Conservation (phyloP, 2,113 vertebrate species). For the Axis porcinus region DNA sequence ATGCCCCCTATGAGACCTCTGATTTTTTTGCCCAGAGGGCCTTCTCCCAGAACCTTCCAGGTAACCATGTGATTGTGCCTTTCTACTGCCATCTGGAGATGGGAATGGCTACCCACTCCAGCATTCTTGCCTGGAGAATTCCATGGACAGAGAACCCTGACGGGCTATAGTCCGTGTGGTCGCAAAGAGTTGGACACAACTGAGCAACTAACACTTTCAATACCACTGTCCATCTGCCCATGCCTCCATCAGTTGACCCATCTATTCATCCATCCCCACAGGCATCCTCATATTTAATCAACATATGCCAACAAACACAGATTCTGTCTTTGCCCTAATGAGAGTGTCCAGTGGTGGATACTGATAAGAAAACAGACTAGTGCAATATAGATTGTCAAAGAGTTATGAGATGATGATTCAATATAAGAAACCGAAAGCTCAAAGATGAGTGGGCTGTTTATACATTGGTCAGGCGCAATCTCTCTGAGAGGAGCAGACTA, state of each 20-base stretch:
- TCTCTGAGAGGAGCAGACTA: background rate
- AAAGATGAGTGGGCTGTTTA: background rate
- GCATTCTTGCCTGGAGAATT: background rate
- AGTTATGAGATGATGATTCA: background rate
- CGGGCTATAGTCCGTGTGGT: fast-evolving
- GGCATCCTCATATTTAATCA: background rate
- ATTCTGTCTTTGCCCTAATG: background rate
- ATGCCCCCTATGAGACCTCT: background rate
- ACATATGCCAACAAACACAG: background rate
- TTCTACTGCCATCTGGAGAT: background rate
- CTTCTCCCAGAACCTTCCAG: background rate
- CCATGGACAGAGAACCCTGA: background rate
- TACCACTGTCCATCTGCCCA: no score
- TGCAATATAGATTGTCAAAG: background rate
- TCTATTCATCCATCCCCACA: background rate
- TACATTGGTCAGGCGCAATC: no score
- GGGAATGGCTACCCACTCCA: background rate
- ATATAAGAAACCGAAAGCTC: background rate
- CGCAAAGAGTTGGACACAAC: background rate
- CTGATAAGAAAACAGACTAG: background rate
- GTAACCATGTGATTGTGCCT: background rate
- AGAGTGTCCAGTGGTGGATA: background rate
- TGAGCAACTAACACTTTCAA: background rate
- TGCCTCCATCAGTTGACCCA: no score
- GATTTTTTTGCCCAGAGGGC: background rate